Conservation (phyloP, 1,140 invertebrate genomes). For the Agrilus planipennis region DNA sequence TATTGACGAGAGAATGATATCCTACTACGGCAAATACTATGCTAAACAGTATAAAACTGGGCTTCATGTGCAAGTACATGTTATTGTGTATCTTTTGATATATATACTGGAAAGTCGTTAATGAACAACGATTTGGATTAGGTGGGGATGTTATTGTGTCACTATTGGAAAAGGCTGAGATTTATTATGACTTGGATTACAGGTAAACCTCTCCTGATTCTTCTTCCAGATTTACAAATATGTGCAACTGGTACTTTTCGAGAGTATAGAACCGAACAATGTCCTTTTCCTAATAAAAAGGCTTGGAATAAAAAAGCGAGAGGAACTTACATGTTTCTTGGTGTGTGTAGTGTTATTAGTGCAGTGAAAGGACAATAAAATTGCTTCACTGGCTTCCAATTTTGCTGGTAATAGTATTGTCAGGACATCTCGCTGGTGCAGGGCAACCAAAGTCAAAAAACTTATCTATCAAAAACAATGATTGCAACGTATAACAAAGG, state of each 20-base stretch:
- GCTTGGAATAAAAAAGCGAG: no score
- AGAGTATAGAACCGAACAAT: constrained; percentile 12
- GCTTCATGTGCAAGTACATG: constrained; percentile 13
- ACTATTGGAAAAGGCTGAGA: constrained; percentile 11
- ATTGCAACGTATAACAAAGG: constrained; percentile 24
- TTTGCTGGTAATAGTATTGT: constrained; percentile 24
- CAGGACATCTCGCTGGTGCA: constrained; percentile 23
- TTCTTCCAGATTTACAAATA: no score
- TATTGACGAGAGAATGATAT: constrained; percentile 13
- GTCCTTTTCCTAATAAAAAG: constrained; percentile 5
- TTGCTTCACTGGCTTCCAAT: constrained; percentile 24
- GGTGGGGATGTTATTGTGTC: constrained; percentile 13
- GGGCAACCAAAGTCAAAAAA: constrained; percentile 21
- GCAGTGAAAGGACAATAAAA: constrained; percentile 27
- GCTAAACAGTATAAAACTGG: constrained; percentile 30
- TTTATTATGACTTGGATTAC: constrained; percentile 13
- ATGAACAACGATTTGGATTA: no score
- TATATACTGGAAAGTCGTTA: constrained; percentile 14
- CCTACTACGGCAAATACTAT: constrained; percentile 19
- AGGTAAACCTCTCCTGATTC: neutral
- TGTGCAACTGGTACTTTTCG: constrained; percentile 15
- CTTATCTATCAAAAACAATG: constrained; percentile 22
- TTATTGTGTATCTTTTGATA: constrained; percentile 14
- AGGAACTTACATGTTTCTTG: no score
- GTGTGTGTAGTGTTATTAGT: no score